phyloP scores from a whole-genome alignment of 2,113 vertebrate genomes.

The Hypanus sabinus region DNA sequence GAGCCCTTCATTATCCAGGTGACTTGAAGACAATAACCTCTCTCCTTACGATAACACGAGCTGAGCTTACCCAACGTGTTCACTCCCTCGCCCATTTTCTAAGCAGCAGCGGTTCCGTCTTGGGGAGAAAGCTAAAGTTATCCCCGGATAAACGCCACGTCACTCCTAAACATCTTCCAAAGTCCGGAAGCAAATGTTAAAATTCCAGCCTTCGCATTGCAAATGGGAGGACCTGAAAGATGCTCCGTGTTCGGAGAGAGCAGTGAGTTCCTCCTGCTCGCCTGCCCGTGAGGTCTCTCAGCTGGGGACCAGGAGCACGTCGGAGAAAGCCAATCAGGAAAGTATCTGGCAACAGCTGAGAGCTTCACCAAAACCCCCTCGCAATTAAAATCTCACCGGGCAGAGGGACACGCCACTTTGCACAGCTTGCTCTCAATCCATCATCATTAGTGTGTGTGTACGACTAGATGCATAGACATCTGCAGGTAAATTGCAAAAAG shows the following conservation, averaged over 20 bases:
- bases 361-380: neutral
- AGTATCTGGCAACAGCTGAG: constrained; percentile 19
- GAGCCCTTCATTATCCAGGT: neutral
- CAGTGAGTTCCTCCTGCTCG: neutral
- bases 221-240: neutral
- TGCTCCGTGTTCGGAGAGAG: neutral
- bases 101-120: neutral
- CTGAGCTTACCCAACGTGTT: neutral
- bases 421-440: neutral
- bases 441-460: neutral
- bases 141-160: neutral
- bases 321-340: constrained; percentile 10
- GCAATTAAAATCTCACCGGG: constrained; percentile 15
- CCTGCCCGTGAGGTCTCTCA: neutral
- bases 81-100: constrained; percentile 7
- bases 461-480: too few species aligned
- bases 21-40: neutral
- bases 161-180: neutral
- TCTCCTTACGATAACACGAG: neutral
- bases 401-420: neutral
- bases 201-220: neutral
- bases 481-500: too few species aligned
- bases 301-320: neutral
- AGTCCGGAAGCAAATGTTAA: neutral
- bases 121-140: neutral